Base-by-base conservation (phyloP, 2,797 vertebrate genomes). In the Crypturellus tataupa region DNA sequence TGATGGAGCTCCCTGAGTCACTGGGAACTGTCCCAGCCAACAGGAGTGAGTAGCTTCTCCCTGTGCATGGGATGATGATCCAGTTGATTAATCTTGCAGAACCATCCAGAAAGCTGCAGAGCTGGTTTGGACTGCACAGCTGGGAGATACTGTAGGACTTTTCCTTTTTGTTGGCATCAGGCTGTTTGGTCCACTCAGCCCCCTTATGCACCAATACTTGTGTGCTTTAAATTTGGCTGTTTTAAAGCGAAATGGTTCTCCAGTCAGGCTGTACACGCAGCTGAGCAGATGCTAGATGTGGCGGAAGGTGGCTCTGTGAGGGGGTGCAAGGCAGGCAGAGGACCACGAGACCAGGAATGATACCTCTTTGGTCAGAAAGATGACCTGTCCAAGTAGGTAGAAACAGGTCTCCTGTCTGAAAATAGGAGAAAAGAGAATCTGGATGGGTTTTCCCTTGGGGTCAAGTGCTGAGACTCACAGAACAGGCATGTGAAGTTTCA, bases 131-230 rank as follows among this genome's bases (percentile, higher is more conserved):
- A 9, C 47, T 42, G n/a, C 12, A 16, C 37, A 46, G 53, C 47
- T 39, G 62, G 20, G 62, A 65, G 58, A 33, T 62, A 3, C 58
- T 31, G 8, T 12, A 64, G 51, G 72, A 69, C 58, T 20, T 35
- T 24, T n/a, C 67, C n/a, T 63, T 5, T 55, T 21, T 60, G 44
- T 42, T 76, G 78, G 37, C 25, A 10, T 53, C 9, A 0, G 27
- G 53, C 23, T 71, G 8, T n/a, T 75, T 1, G 5, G 35, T 56
- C 35, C 29, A 2, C 44, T 58, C 40, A 62, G 46, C 35, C 27
- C 6, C 1, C 1, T 18, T 11, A 29, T 68, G 76, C 42, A 15
- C 2, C 0, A 0, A 23, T 1, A 8, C 72, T 12, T 31, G 8
- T 6, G 3, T 5, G 1, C 46, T 62, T 64, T 21, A 65, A 6